These are phyloP conservation scores for Dioctria rufipes DNA, from an alignment of 2,888 invertebrate species.

Conservation along the genomic window DNA sequence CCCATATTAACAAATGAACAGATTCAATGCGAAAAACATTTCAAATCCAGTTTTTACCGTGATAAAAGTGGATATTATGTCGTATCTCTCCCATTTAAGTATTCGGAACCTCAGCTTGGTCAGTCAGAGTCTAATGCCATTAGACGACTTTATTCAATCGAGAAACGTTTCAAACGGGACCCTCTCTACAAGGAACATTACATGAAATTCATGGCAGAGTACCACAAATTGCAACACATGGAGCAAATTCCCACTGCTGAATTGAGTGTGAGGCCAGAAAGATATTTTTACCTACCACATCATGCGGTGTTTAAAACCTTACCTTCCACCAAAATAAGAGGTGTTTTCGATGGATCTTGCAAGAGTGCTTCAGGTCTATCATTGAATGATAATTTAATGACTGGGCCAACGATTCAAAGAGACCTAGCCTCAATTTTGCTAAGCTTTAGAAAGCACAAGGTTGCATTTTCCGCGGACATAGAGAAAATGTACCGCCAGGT, in stretches of 20 bases:
- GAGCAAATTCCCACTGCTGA: background rate
- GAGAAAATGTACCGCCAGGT: background rate
- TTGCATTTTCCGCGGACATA: too few species aligned
- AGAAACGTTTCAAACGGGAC: background rate
- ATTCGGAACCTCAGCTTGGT: background rate
- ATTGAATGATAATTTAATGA: too few species aligned
- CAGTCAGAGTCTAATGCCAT: background rate
- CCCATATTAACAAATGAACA: too few species aligned
- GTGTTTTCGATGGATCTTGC: constrained; percentile 5
- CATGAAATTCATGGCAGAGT: background rate
- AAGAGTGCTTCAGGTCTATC: background rate
- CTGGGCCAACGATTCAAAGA: background rate
- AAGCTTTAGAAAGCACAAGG: too few species aligned
- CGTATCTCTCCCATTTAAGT: background rate
- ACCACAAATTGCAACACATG: background rate
- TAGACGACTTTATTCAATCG: background rate
- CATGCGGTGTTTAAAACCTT: background rate
- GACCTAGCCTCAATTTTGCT: background rate
- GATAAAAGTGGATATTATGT: background rate
- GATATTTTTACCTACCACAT: background rate
- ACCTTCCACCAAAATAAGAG: background rate
- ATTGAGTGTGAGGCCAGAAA: background rate
- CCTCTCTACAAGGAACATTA: background rate
- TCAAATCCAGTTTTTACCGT: background rate
- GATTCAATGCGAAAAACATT: too few species aligned